Conservation (phyloP, 1,140 invertebrate genomes). For the Scaptodrosophila lebanonensis region DNA sequence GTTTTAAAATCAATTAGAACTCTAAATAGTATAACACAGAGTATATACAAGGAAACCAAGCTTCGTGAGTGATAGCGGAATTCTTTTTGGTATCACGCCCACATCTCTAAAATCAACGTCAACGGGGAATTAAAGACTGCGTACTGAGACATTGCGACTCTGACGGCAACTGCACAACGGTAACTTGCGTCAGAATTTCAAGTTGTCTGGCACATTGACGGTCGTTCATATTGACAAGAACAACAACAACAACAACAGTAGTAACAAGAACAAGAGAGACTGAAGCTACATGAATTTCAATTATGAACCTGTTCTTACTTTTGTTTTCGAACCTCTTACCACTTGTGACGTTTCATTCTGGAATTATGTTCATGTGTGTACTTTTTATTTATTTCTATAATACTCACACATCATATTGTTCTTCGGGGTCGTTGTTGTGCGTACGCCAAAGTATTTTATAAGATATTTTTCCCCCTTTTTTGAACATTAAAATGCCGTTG, state of each 20-base stretch:
- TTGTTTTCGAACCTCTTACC: conserved; percentile 42
- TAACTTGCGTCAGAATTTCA: conserved; percentile 23
- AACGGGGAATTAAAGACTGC: no score
- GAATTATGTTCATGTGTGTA: conserved; percentile 57
- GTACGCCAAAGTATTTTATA: conserved; percentile 67
- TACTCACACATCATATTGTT: conserved; percentile 12
- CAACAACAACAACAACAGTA: conserved; percentile 1
- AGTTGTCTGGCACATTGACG: conserved; percentile 48
- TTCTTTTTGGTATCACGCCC: no score
- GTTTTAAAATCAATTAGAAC: no score
- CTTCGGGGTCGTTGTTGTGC: conserved; percentile 28
- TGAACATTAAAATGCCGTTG: conserved; percentile 65
- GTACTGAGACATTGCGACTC: not conserved
- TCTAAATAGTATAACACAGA: no score
- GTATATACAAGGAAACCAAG: no score
- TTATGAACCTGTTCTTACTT: conserved; percentile 72
- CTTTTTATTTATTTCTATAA: conserved; percentile 28
- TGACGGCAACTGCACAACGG: conserved; percentile 22
- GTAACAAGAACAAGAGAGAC: conserved; percentile 32
- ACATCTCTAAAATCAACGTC: no score
- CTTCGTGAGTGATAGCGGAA: no score
- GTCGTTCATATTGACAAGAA: conserved; percentile 19
- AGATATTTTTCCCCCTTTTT: conserved; percentile 37
- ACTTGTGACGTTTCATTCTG: conserved; percentile 17
- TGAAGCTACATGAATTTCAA: conserved; percentile 73